These are phyloP conservation scores for Oligia latruncula DNA, from an alignment of 2,888 invertebrate genomes.

Conservation along the genomic window DNA sequence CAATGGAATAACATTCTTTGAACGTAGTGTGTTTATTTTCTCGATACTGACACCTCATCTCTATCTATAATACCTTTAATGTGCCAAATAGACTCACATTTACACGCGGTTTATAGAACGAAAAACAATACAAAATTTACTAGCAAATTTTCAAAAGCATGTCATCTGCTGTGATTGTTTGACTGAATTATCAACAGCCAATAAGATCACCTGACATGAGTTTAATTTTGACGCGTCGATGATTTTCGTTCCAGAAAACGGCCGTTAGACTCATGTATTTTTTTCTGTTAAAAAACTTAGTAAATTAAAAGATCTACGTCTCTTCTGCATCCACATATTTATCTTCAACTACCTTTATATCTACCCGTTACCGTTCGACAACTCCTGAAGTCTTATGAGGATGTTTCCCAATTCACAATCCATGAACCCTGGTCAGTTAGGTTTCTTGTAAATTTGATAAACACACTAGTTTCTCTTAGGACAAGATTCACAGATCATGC, in stretches of 20 bases:
- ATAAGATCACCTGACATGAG: neutral
- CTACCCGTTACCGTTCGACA: neutral
- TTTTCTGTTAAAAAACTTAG: neutral
- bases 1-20: neutral
- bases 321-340: neutral
- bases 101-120: neutral
- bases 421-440: constrained; percentile 11
- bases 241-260: neutral
- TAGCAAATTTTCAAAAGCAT: neutral
- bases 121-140: neutral
- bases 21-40: neutral
- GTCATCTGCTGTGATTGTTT: neutral
- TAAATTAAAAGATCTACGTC: neutral
- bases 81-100: neutral
- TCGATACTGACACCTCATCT: neutral
- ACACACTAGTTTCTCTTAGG: neutral
- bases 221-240: neutral
- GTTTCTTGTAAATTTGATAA: constrained; percentile 1
- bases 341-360: neutral
- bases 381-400: neutral
- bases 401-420: neutral
- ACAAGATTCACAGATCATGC: neutral
- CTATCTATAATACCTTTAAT: neutral
- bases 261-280: neutral
- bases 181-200: neutral